Percentiles rank a stretch among this genome's conserved stretches.
Conservation (phyloP, 2,113 vertebrate genomes). For the Rhinoderma darwinii region DNA sequence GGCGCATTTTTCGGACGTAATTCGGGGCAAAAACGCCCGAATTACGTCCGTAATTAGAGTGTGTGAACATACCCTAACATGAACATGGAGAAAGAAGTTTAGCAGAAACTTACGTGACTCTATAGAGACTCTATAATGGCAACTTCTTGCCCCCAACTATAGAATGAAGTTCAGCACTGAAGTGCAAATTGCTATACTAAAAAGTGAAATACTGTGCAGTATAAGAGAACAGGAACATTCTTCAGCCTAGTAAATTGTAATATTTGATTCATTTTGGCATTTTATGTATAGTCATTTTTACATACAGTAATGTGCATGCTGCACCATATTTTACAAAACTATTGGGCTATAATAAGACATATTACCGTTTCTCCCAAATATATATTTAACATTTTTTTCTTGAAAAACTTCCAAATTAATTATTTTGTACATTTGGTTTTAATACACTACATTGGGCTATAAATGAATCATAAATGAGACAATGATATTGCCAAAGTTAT, state of each 20-base stretch:
- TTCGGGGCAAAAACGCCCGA: too few relatives aligned
- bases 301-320: neutral
- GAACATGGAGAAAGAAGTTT: too few relatives aligned
- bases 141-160: too few relatives aligned
- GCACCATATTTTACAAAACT: neutral
- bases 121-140: too few relatives aligned
- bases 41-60: too few relatives aligned
- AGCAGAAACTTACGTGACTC: too few relatives aligned
- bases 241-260: neutral
- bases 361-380: neutral
- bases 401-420: neutral
- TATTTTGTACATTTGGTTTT: neutral
- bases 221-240: conserved; percentile 1
- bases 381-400: neutral
- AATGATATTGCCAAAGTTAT: neutral
- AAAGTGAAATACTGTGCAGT: too few relatives aligned
- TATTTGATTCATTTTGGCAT: neutral
- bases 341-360: neutral
- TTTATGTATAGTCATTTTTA: neutral
- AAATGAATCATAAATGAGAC: neutral
- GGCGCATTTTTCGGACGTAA: too few relatives aligned
- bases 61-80: too few relatives aligned
- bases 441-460: neutral
- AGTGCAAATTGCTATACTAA: too few relatives aligned
- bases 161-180: too few relatives aligned